Conservation (phyloP, 2,113 vertebrate species). For the Lonchura striata region DNA sequence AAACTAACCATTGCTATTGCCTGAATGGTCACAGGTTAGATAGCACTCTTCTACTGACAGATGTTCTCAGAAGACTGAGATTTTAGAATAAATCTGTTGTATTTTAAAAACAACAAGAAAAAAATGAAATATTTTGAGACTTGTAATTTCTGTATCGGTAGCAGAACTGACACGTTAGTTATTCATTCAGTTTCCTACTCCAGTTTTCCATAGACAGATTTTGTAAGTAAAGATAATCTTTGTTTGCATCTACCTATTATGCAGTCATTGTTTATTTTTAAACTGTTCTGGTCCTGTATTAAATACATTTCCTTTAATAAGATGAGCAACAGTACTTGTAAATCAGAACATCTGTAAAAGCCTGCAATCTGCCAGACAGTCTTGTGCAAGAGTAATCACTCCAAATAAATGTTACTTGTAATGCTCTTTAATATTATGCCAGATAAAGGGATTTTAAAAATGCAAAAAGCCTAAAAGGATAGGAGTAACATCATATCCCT, state of each 20-base stretch:
- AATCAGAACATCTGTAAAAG: slow-evolving; percentile 34
- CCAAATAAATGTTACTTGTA: background rate
- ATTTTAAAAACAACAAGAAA: background rate
- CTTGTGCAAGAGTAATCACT: background rate
- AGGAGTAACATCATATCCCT: background rate
- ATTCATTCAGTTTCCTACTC: background rate
- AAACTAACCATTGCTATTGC: background rate
- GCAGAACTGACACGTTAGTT: background rate
- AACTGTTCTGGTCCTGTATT: background rate
- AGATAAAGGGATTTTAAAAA: background rate
- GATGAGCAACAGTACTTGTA: background rate
- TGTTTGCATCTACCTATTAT: background rate
- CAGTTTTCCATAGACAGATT: background rate
- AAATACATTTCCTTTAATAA: background rate
- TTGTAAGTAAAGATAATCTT: background rate
- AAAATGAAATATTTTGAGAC: background rate
- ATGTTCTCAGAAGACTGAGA: background rate
- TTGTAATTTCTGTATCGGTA: background rate
- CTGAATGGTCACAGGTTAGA: background rate
- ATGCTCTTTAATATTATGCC: background rate
- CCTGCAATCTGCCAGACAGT: background rate
- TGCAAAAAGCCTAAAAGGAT: background rate
- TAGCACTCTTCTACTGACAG: background rate
- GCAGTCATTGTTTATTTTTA: background rate
- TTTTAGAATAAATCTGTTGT: background rate